Evolutionary conservation across 1,140 invertebrate genomes (phyloP).

Genomic region (Dolichoris vasculosae): DNA sequence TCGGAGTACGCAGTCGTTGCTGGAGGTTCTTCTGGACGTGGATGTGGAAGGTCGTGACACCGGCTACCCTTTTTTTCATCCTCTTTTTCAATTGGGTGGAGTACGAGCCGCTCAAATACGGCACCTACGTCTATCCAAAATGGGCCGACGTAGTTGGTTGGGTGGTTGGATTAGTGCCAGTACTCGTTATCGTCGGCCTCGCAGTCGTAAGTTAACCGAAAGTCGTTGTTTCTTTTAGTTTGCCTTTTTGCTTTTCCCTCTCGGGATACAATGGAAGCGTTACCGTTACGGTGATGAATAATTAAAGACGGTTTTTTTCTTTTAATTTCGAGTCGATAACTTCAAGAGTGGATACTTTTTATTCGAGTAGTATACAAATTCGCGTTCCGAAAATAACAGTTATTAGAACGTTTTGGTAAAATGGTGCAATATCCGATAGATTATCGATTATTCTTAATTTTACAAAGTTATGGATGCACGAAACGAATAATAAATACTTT

Average conservation of each 20-base stretch:
- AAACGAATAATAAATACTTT: too few species aligned
- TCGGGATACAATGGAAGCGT: background rate
- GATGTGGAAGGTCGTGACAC: conserved; percentile 87
- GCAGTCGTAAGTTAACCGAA: conserved; percentile 77
- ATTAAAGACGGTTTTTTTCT: too few species aligned
- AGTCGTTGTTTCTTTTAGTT: background rate
- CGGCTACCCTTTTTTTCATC: conserved; percentile 85
- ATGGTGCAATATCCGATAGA: too few species aligned
- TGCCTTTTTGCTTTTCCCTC: background rate
- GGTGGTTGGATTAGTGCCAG: conserved; percentile 83
- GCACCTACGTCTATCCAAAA: conserved; percentile 83
- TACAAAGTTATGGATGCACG: too few species aligned
- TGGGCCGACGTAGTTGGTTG: conserved; percentile 88
- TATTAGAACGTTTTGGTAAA: too few species aligned
- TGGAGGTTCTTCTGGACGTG: conserved; percentile 87
- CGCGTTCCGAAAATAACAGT: too few species aligned
- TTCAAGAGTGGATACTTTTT: too few species aligned
- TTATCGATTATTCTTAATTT: too few species aligned
- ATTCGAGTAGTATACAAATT: too few species aligned
- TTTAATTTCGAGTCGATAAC: too few species aligned
- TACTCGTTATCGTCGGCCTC: conserved; percentile 81
- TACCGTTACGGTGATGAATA: too few species aligned
- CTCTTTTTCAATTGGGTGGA: conserved; percentile 89
- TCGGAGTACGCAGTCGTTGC: conserved; percentile 81
- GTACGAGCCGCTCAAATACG: conserved; percentile 84